Percentiles rank a stretch among this genome's conserved stretches.
These are phyloP conservation scores for Adelphocoris suturalis DNA, from an alignment of 2,888 invertebrate species.

Conservation along the genomic window DNA sequence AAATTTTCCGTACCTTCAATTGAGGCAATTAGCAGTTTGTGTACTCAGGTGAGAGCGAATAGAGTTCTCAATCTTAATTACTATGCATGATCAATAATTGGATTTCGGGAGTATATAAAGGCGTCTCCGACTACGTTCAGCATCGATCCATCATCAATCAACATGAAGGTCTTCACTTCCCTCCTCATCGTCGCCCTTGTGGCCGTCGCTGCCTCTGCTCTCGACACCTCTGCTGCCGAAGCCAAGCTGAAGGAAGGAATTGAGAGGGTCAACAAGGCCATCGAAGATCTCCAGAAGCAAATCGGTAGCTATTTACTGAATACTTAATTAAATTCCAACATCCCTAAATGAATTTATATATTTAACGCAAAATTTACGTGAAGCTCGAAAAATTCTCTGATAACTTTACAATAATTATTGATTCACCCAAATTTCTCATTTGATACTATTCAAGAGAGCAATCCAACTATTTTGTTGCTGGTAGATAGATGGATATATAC, in stretches of 20 bases:
- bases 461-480: too few species aligned
- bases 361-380: background rate
- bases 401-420: too few species aligned
- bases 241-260: background rate
- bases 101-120: background rate
- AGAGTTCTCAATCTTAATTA: background rate
- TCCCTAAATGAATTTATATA: background rate
- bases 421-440: too few species aligned
- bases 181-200: constrained; percentile 32
- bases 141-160: background rate
- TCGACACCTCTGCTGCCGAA: constrained; percentile 8
- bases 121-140: background rate
- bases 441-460: too few species aligned
- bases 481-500: too few species aligned
- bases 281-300: constrained; percentile 11
- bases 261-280: constrained; percentile 1
- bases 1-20: background rate
- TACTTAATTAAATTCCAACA: background rate
- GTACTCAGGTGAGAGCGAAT: background rate
- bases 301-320: background rate
- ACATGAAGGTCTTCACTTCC: constrained; percentile 41
- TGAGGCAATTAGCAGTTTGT: background rate
- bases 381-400: too few species aligned
- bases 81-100: background rate
- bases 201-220: constrained; percentile 2